Base-by-base conservation (phyloP, 2,113 vertebrate genomes). In the Eleginops maclovinus region DNA sequence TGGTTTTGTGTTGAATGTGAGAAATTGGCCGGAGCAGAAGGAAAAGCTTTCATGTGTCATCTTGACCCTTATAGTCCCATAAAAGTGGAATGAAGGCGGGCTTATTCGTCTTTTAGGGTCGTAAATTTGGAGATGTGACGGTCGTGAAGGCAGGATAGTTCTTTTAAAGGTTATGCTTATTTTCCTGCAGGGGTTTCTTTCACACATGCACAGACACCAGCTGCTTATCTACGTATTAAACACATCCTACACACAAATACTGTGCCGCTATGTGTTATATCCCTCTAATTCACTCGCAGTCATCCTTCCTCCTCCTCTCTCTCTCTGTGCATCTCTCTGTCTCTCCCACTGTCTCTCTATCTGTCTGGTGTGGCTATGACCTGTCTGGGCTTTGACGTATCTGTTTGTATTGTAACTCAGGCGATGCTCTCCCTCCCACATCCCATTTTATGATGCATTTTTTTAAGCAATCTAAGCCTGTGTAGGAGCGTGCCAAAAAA, bases 341-440 rank as follows among this genome's bases (percentile, higher is more conserved):
- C 51, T 46, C 75, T 15, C 72, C 53, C 44, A 4, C 59, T 72
- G 71, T 77, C 70, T 86, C 75, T 77, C 74, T 75, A 2, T 74
- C 76, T 70, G 86, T 90, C 87, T 91, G 78, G 54, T 61, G 80
- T 79, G 72, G 72, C 85, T 69, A 7, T 87, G 90, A 92, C 88
- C 88, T 88, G 90, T 92, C 90, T 92, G 82, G 83, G 75, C 72
- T 90, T 84, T 91, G 89, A 91, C 84, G 79, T 77, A 79, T 83
- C 22, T 75, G 82, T 83, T 86, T 81, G 76, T 59, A 65, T 84
- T 77, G 80, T 68, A 73, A 82, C 81, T 68, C 22, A 51, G 71
- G 68, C 68, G 10, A 28, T 56, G 70, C 58, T 43, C 76, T n/a
- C n/a, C 85, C 85, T 87, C 85, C 86, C 75, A 86, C 89, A 70